A percentile compares a stretch with the other conserved stretches of the same genome.
These are phyloP conservation scores for Ascidia mentula DNA, from an alignment of 23 tunicate genomes.

Conservation along the genomic window DNA sequence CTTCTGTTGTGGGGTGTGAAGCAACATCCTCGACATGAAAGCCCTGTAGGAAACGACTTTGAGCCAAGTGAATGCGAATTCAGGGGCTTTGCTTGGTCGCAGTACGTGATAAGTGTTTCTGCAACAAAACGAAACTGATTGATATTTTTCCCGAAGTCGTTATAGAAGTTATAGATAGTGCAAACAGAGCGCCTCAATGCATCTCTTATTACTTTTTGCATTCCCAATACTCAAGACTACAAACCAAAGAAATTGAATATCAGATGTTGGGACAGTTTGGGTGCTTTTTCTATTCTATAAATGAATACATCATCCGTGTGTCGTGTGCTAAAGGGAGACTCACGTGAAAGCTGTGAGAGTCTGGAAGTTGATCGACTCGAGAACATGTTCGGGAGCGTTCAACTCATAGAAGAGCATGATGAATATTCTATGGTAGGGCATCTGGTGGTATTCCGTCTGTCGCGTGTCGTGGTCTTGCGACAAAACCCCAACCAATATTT, in stretches of 20 bases:
- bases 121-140: not conserved
- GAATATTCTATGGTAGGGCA: constrained; percentile 99
- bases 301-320: too few relatives aligned
- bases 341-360: constrained; percentile 94
- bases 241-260: too few relatives aligned
- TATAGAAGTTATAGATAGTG: too few relatives aligned
- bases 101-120: constrained; percentile 96
- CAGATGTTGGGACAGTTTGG: too few relatives aligned
- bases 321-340: constrained; percentile 20
- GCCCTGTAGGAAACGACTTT: constrained; percentile 94
- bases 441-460: constrained; percentile 89
- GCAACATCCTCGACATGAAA: constrained; percentile 89
- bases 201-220: too few relatives aligned
- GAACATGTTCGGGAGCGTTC: constrained; percentile 88
- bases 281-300: too few relatives aligned
- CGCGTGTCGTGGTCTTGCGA: constrained; percentile 91
- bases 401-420: constrained; percentile 97
- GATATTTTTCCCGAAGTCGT: too few relatives aligned
- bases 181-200: too few relatives aligned
- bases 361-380: constrained; percentile 96
- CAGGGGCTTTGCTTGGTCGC: constrained; percentile 97
- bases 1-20: constrained; percentile 90
- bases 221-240: too few relatives aligned
- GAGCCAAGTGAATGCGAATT: constrained; percentile 97
- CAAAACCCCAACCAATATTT: constrained; percentile 92